These are phyloP conservation scores for Porites cylindrica DNA, from an alignment of 92 coral and sea anemone species.

Conservation along the genomic window DNA sequence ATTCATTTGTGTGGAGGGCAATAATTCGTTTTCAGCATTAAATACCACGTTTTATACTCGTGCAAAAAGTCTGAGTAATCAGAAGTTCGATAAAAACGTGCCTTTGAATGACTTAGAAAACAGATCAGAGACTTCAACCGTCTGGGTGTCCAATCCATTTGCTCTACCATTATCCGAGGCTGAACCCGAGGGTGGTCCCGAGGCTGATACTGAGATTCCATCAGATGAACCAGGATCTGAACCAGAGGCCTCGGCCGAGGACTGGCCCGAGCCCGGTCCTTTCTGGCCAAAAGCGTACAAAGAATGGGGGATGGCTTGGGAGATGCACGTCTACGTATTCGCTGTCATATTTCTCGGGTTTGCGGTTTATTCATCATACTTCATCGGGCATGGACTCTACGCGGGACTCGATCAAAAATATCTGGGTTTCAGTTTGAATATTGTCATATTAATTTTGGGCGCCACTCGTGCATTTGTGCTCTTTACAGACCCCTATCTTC, in stretches of 20 bases:
- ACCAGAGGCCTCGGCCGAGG: constrained; percentile 30
- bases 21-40: neutral
- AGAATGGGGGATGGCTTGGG: constrained; percentile 58
- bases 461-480: constrained; percentile 38
- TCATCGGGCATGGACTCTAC: constrained; percentile 1
- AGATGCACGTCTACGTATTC: constrained; percentile 47
- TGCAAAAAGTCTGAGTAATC: neutral
- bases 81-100: neutral
- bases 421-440: constrained; percentile 31
- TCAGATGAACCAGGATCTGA: constrained; percentile 25
- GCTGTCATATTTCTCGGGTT: constrained; percentile 36
- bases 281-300: constrained; percentile 44
- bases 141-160: neutral
- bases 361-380: constrained; percentile 22
- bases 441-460: constrained; percentile 44
- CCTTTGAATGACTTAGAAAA: neutral
- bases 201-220: neutral
- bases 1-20: neutral
- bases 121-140: neutral
- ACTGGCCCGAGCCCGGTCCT: constrained; percentile 61
- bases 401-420: constrained; percentile 35
- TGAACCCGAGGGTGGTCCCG: neutral
- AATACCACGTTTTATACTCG: neutral
- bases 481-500: constrained; percentile 50
- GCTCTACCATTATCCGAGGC: neutral